Percentiles rank a stretch among this genome's conserved stretches.
phyloP scores from a whole-genome alignment of 1,140 invertebrate species.

The Drosophila ananassae region DNA sequence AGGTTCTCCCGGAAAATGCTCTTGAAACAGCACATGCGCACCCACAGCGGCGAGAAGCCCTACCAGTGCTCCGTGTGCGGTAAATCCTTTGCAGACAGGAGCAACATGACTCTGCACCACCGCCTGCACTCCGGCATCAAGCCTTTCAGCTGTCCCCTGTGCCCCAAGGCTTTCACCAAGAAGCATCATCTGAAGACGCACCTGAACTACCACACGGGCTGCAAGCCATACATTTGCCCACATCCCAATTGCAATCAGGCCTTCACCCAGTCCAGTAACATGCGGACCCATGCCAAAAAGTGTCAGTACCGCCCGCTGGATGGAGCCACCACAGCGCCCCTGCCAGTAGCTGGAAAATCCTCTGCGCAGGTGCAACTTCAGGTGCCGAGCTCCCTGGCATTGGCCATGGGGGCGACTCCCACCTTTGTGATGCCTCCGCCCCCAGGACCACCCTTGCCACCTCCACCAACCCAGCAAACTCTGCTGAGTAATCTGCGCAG shows the following conservation, averaged over 20 bases:
- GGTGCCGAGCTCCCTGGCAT: conserved; percentile 28
- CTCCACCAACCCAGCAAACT: conserved; percentile 62
- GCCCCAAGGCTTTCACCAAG: conserved; percentile 94
- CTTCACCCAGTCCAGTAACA: conserved; percentile 92
- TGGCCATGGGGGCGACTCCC: conserved; percentile 39
- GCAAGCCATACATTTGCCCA: conserved; percentile 90
- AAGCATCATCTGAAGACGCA: conserved; percentile 94
- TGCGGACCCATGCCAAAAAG: conserved; percentile 91
- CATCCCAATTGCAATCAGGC: conserved; percentile 89
- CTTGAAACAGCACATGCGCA: conserved; percentile 91
- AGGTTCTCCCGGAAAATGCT: conserved; percentile 93
- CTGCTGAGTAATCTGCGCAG: conserved; percentile 64
- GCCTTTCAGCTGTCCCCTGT: conserved; percentile 93
- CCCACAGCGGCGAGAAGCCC: conserved; percentile 86
- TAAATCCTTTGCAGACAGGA: conserved; percentile 89
- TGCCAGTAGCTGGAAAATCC: conserved; percentile 29
- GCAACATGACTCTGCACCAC: conserved; percentile 92
- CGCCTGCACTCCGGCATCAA: conserved; percentile 92
- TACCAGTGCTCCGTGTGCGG: conserved; percentile 83
- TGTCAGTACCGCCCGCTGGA: conserved; percentile 85
- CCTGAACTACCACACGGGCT: conserved; percentile 91
- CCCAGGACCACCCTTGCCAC: conserved; percentile 43
- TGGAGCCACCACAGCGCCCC: conserved; percentile 14
- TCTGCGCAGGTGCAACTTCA: conserved; percentile 30
- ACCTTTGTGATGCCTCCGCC: conserved; percentile 48